A percentile compares a stretch with the other conserved stretches of the same genome.
These are phyloP conservation scores for Drosophila affinis DNA, from an alignment of 2,888 invertebrate genomes.

Conservation along the genomic window DNA sequence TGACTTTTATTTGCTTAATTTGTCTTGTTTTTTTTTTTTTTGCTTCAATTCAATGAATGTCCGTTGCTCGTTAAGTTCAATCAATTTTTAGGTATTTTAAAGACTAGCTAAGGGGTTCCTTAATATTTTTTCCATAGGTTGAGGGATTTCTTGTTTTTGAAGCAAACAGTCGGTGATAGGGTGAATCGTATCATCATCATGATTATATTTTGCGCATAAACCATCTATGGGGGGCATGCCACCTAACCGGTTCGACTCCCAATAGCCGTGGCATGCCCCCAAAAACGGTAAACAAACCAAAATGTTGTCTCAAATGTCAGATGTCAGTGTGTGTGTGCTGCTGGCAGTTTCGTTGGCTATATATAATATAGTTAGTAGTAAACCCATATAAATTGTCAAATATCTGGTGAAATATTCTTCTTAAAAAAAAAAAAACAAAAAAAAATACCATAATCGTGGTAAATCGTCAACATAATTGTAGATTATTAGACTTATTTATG, in stretches of 20 bases:
- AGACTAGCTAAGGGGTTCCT: constrained; percentile 30
- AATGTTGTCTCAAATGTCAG: not conserved
- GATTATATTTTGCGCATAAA: not conserved
- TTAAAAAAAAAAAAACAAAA: not conserved
- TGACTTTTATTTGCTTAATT: constrained; percentile 24
- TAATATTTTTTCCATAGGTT: not conserved
- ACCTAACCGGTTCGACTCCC: not conserved
- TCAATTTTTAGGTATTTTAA: constrained; percentile 44
- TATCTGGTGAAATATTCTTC: not conserved
- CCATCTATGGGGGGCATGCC: not conserved
- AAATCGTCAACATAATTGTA: not conserved
- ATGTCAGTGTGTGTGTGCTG: constrained; percentile 23
- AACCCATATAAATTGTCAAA: not conserved
- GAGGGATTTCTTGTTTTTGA: not conserved
- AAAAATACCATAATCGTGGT: constrained; percentile 19
- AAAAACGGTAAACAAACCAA: constrained; percentile 6
- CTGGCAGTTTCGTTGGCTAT: constrained; percentile 49
- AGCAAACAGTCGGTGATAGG: not conserved
- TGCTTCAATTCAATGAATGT: constrained; percentile 72
- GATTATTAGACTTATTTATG: constrained; percentile 27
- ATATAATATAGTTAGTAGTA: not conserved
- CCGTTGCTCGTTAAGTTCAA: constrained; percentile 74
- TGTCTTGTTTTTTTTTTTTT: not conserved
- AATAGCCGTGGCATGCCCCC: not conserved
- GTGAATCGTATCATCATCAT: not conserved